Base-by-base conservation (phyloP, 2,888 invertebrate species). In the Sicus ferrugineus region DNA sequence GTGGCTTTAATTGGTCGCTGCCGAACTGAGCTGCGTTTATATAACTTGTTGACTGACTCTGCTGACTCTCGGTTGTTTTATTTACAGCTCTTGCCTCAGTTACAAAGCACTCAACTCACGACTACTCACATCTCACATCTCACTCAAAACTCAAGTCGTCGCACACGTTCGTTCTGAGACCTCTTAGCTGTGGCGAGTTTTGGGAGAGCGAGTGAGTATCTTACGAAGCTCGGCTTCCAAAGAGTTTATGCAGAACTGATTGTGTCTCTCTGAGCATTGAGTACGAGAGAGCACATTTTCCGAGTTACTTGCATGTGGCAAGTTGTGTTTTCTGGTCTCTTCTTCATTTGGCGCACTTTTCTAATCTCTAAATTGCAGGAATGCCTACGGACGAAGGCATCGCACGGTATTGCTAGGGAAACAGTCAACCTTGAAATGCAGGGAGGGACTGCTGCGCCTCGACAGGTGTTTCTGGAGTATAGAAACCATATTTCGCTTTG, bases 1-100 rank as follows among this genome's bases (percentile, higher is more conserved):
- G 26, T 30, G 63, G 19, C 48, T 46, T 48, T 63, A 63, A 63
- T 63, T 63, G 63, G 48, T 48, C 26, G 63, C 31, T 48, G 63
- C 48, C n/a, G n/a, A 46, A 21, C 46, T 63, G 30, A 30, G 48
- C 48, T 19, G 46, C 48, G 63, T 63, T 63, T 63, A 63, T 48
- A 30, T 19, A 48, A n/a, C 28, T 19, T 16, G 28, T n/a, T 48
- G 30, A n/a, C 48, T n/a, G n/a, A n/a, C n/a, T n/a, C n/a, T 48
- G 48, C 19, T 48, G 9, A 1, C 19, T 48, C 19, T 21, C 9
- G n/a, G 1, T 9, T 21, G 19, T 48, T 21, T 19, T 46, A 46
- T 19, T 4, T 48, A n/a, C n/a, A n/a, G n/a, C n/a, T n/a, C n/a
- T n/a, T n/a, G n/a, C n/a, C n/a, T n/a, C n/a, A n/a, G n/a, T n/a